Base-by-base conservation (phyloP, 2,888 invertebrate species). In the Carpatolechia fugitivella region DNA sequence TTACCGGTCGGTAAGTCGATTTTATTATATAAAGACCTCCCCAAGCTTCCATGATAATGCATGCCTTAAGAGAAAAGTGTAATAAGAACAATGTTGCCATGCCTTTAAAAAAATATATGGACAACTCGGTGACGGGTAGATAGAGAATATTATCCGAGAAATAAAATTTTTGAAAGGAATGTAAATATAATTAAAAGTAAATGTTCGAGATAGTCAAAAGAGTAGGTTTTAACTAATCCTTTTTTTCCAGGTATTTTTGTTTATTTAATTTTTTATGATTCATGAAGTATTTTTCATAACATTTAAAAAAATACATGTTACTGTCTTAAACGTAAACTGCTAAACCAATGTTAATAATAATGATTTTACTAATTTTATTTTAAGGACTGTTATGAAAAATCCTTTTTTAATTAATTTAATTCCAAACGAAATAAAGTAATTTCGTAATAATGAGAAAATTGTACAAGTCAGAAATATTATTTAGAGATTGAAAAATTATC, bases 71-170 rank as follows among this genome's bases (percentile, higher is more conserved):
- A 40, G 8, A 7, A 40, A 38, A 40, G 10, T 14, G 14, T 16
- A 40, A 18, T 14, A 16, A 40, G 4, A 40, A 40, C 16, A 64
- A 59, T 66, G 64, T 65, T 69, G 69, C 70, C 69, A 66, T 24
- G 55, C 56, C 58, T 53, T 38, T 36, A 53, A 36, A 57, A 57
- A 53, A n/a, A n/a, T n/a, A n/a, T n/a, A n/a, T 40, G 1, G 47
- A 18, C 36, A 56, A 52, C 20, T 58, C 55, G 76, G 76, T 76
- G 76, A 68, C 64, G 76, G 76, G 66, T 61, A 60, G 49, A 30
- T 40, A 60, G 24, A 57, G 36, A 40, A 40, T 10, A 16, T 40
- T 40, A 10, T 40, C 14, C 36, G 49, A 58, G 63, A 64, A 60
- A 60, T 53, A 58, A 52, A 56, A 51, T 11, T 5, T 59, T 57